Conservation (phyloP, 2,888 invertebrate genomes). For the Dione vanillae region DNA sequence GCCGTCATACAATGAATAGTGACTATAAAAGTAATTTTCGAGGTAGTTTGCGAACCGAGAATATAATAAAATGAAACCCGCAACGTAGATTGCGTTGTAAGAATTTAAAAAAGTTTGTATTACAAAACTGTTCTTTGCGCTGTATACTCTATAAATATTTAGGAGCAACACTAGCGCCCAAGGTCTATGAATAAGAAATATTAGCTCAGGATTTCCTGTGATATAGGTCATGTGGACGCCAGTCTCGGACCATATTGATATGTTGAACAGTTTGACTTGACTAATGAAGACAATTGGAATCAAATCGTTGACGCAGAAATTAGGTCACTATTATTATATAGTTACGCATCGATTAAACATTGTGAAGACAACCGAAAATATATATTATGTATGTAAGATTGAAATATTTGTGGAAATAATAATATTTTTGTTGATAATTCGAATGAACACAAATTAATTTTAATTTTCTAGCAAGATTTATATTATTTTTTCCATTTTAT, state of each 20-base stretch:
- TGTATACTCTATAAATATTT: constrained; percentile 38
- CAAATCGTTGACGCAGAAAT: constrained; percentile 28
- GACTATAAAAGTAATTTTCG: constrained; percentile 9
- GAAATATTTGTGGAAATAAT: neutral
- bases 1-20: constrained; percentile 8
- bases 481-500: too few species aligned
- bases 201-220: constrained; percentile 1
- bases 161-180: constrained; percentile 16
- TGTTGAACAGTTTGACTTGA: constrained; percentile 26
- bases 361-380: neutral
- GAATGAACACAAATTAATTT: too few species aligned
- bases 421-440: too few species aligned
- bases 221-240: constrained; percentile 26
- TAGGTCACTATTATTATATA: constrained; percentile 20
- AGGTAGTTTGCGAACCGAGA: constrained; percentile 19
- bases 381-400: neutral
- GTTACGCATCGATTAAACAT: neutral
- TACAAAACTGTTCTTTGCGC: constrained; percentile 31
- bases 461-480: too few species aligned
- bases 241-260: constrained; percentile 17
- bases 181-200: constrained; percentile 34
- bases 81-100: constrained; percentile 28
- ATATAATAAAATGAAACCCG: constrained; percentile 27
- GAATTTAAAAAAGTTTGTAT: constrained; percentile 25
- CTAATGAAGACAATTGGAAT: constrained; percentile 36